phyloP scores from a whole-genome alignment of 2,113 vertebrate genomes.

The Vireo altiloquus region DNA sequence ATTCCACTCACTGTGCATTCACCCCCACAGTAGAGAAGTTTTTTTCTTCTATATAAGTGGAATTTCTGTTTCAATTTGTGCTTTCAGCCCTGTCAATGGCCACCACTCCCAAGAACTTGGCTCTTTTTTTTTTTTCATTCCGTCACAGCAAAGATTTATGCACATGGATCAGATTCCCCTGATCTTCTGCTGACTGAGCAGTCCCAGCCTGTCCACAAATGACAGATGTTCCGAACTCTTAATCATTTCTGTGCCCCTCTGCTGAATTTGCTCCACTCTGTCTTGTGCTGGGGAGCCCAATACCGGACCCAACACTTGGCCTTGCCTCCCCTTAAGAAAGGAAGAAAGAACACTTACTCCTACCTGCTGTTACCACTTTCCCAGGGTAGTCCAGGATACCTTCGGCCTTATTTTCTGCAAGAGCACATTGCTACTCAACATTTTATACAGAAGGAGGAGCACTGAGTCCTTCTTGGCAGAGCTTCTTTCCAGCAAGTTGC shows the following conservation, averaged over 20 bases:
- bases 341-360: background rate
- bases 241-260: background rate
- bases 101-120: background rate
- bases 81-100: background rate
- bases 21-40: background rate
- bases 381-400: background rate
- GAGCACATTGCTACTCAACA: background rate
- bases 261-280: background rate
- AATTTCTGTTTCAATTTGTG: background rate
- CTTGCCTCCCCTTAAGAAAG: background rate
- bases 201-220: background rate
- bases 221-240: background rate
- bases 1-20: background rate
- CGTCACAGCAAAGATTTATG: background rate
- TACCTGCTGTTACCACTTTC: rapidly evolving
- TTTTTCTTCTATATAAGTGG: background rate
- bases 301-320: background rate
- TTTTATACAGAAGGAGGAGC: background rate
- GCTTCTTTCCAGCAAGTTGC: background rate
- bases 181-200: background rate
- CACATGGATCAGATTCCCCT: background rate
- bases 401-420: background rate
- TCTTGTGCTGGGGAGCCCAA: background rate
- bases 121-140: background rate
- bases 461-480: background rate